Conservation (phyloP, 2,113 vertebrate genomes). For the Fukomys damarensis region DNA sequence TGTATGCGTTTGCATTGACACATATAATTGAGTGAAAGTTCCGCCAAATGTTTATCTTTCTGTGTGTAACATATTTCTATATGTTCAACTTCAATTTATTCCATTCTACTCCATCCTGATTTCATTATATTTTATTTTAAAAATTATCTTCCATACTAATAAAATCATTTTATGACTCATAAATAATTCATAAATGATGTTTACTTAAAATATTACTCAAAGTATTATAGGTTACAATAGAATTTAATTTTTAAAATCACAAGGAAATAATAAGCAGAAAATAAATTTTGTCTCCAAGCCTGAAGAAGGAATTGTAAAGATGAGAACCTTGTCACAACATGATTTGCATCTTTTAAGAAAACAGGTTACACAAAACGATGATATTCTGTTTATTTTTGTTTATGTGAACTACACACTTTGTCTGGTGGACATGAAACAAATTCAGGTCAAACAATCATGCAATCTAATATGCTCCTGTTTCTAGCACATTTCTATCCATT, state of each 20-base stretch:
- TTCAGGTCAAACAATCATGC: slow-evolving; percentile 26
- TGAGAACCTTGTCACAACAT: background rate
- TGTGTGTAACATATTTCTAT: background rate
- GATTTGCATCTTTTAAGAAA: background rate
- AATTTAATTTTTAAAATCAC: background rate
- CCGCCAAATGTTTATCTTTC: background rate
- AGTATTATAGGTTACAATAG: background rate
- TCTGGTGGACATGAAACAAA: background rate
- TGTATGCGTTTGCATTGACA: background rate
- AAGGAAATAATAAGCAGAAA: background rate
- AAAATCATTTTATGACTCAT: background rate
- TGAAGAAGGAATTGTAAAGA: background rate
- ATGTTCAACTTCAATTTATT: background rate
- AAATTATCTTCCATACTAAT: background rate
- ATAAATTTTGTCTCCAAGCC: background rate
- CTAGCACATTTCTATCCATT: background rate
- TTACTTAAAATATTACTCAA: background rate
- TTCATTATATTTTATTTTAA: background rate
- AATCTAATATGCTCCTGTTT: background rate
- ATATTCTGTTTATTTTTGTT: background rate
- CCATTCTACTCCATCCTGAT: background rate
- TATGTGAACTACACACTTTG: background rate
- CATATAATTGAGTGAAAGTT: background rate
- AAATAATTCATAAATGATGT: too few relatives aligned
- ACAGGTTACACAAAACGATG: background rate